Evolutionary conservation across 1,140 invertebrate species (phyloP).

Genomic region (Zaprionus lachaisei): DNA sequence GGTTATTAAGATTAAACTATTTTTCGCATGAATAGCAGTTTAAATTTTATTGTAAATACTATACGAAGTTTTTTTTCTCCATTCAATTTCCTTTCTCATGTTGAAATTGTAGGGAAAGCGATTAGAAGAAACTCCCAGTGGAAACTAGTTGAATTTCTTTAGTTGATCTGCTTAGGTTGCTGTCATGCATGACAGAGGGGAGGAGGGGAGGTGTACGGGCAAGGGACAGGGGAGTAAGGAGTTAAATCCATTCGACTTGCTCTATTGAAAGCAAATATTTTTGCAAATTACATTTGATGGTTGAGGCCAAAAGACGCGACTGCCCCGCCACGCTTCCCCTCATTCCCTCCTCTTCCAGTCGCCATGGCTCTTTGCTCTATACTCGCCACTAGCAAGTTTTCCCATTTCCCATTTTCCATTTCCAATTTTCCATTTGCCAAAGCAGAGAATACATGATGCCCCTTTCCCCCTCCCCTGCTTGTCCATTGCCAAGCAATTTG

Average conservation of each 20-base stretch:
- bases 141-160: neutral
- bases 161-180: constrained; percentile 12
- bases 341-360: neutral
- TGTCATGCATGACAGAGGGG: neutral
- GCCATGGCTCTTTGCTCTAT: neutral
- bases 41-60: no score
- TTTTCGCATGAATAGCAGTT: no score
- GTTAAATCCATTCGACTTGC: constrained; percentile 21
- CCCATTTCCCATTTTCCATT: constrained; percentile 9
- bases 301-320: constrained; percentile 33
- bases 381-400: neutral
- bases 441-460: constrained; percentile 6
- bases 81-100: neutral
- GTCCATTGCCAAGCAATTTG: constrained; percentile 73
- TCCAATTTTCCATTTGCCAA: constrained; percentile 21
- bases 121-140: neutral
- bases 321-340: neutral
- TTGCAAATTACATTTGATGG: constrained; percentile 75
- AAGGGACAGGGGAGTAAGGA: neutral
- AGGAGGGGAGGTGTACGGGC: neutral
- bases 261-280: constrained; percentile 80
- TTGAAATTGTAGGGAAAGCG: constrained; percentile 14
- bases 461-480: neutral
- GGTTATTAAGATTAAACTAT: no score
- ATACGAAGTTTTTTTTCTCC: neutral